These are phyloP conservation scores for Meteorus sp. DNA, from an alignment of 1,140 invertebrate species.

Conservation along the genomic window DNA sequence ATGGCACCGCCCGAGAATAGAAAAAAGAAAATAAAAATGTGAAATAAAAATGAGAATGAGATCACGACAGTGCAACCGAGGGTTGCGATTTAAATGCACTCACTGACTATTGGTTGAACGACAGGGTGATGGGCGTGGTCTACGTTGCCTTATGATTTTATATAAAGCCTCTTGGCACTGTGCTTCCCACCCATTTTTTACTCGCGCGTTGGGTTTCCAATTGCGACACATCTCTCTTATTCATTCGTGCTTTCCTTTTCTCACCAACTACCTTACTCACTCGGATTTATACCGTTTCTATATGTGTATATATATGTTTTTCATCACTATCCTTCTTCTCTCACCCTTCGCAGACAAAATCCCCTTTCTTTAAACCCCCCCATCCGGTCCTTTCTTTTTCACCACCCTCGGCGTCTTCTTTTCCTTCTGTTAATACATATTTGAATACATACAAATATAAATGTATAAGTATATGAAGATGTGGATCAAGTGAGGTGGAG, in stretches of 20 bases:
- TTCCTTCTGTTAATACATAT: no score
- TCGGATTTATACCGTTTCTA: background rate
- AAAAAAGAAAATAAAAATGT: conserved; percentile 38
- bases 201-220: no score
- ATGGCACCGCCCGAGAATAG: conserved; percentile 45
- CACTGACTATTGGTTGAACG: conserved; percentile 46
- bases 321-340: no score
- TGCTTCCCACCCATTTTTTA: conserved; percentile 5
- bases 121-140: conserved; percentile 56
- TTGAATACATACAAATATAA: no score
- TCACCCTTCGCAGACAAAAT: no score
- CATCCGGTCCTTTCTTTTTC: no score
- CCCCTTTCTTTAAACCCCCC: no score
- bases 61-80: conserved; percentile 54
- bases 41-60: no score
- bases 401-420: no score
- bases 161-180: conserved; percentile 37
- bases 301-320: background rate
- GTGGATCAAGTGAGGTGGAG: no score
- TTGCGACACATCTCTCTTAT: conserved; percentile 26
- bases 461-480: no score
- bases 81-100: conserved; percentile 57
- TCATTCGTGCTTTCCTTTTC: conserved; percentile 18
- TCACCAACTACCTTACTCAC: conserved; percentile 4
- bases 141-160: conserved; percentile 55